Evolutionary conservation across 2,888 invertebrate species (phyloP).

Genomic region (Scaptomyza parva): DNA sequence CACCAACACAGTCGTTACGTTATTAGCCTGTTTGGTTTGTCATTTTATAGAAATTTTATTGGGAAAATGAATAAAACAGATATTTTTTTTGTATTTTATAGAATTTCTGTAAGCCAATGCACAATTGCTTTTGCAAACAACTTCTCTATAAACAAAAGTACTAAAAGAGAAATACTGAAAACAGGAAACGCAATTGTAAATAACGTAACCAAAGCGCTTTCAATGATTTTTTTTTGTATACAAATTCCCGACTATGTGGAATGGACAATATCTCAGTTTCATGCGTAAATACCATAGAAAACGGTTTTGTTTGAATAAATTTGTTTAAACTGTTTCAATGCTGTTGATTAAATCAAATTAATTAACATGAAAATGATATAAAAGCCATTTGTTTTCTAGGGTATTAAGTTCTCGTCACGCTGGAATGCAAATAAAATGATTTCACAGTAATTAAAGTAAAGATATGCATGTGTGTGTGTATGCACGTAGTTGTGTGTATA

Average conservation of each 20-base stretch:
- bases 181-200: neutral
- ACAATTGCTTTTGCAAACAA: neutral
- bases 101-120: neutral
- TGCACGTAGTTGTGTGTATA: too few relatives aligned
- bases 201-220: neutral
- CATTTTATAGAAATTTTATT: conserved; percentile 3
- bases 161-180: neutral
- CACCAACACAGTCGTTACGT: conserved; percentile 6
- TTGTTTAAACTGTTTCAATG: conserved; percentile 16
- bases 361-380: conserved; percentile 22
- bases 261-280: neutral
- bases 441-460: neutral
- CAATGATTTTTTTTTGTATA: neutral
- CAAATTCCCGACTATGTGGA: neutral
- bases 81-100: neutral
- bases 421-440: conserved; percentile 9
- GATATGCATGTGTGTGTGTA: neutral
- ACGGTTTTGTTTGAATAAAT: conserved; percentile 7
- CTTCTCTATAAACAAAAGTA: too few relatives aligned
- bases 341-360: conserved; percentile 22
- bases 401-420: conserved; percentile 16
- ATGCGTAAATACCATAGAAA: conserved; percentile 3
- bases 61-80: neutral
- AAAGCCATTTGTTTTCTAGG: neutral
- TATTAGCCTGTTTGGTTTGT: conserved; percentile 9